Evolutionary conservation across 2,113 vertebrate genomes (phyloP).

Genomic region (Scomber scombrus): DNA sequence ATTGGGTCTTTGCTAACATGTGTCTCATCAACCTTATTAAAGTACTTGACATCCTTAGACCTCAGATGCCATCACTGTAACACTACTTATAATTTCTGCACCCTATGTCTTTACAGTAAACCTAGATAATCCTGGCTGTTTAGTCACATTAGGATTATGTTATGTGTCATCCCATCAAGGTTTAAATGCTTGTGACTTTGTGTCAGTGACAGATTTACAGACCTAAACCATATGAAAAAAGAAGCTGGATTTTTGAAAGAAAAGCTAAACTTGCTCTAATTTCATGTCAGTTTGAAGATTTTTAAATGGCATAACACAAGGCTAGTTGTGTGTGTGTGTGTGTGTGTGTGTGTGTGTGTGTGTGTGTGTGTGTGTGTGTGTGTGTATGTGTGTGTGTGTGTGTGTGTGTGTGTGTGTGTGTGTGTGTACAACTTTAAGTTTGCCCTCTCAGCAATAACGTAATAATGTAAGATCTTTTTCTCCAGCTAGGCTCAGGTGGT

Average conservation of each 20-base stretch:
- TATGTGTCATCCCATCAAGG: background rate
- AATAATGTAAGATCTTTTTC: background rate
- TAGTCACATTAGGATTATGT: conserved; percentile 17
- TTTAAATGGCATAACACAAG: background rate
- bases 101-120: conserved; percentile 13
- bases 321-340: no score
- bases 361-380: no score
- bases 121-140: conserved; percentile 17
- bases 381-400: no score
- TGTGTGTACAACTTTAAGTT: no score
- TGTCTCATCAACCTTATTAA: background rate
- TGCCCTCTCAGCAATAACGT: background rate
- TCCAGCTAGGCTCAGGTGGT: background rate
- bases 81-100: background rate
- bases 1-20: background rate
- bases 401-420: no score
- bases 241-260: background rate
- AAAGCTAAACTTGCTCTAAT: background rate
- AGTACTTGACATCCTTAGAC: background rate
- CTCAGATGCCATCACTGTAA: background rate
- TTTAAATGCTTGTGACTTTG: conserved; percentile 10
- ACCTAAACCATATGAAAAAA: conserved; percentile 7
- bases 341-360: no score
- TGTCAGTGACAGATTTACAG: conserved; percentile 12
- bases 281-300: background rate